Evolutionary conservation across 2,888 invertebrate species (phyloP), one percentile per base, ranked within the genome.

Genomic region (Crematogaster levior): DNA sequence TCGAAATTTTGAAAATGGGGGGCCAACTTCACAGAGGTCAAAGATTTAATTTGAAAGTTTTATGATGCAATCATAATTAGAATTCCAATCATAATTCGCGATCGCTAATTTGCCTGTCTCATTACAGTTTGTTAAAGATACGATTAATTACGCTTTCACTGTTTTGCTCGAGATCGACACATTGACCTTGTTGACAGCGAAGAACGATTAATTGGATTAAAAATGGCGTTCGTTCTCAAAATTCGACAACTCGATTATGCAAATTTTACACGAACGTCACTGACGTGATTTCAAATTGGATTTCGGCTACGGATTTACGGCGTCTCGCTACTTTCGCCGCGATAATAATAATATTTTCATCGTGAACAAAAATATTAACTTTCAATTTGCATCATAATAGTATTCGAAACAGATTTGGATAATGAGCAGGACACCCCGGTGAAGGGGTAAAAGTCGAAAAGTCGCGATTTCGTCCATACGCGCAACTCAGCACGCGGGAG

Each of bases 211-310:
- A 75, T 65, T 53, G 15, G n/a, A 75, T 75, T 27, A 40, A 65
- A 40, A n/a, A 5, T 51, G n/a, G 27, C 30, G 34, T 46, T 60
- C 27, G 37, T 37, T 37, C 51, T 65, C 37, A 51, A 75, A 75
- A 65, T 75, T 4, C 18, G n/a, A 51, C 65, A 40, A 75, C 37
- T 75, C n/a, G 37, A 75, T 77, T 77, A 77, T 77, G 53, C 56
- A 70, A 51, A 77, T 77, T 68, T n/a, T 24, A n/a, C 30, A 43
- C 27, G 53, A 30, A 21, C 30, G 27, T 27, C 73, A 43, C 6
- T 24, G 15, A 34, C 63, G 37, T 24, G 34, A 21, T 18, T 53
- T 30, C 27, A 65, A 70, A 66, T 77, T 77, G 53, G 43, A 70
- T 77, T 48, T n/a, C n/a, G 72, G n/a, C n/a, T 30, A 18, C 24